Conservation (phyloP, 2,797 vertebrate genomes). For the Gymnodraco acuticeps region DNA sequence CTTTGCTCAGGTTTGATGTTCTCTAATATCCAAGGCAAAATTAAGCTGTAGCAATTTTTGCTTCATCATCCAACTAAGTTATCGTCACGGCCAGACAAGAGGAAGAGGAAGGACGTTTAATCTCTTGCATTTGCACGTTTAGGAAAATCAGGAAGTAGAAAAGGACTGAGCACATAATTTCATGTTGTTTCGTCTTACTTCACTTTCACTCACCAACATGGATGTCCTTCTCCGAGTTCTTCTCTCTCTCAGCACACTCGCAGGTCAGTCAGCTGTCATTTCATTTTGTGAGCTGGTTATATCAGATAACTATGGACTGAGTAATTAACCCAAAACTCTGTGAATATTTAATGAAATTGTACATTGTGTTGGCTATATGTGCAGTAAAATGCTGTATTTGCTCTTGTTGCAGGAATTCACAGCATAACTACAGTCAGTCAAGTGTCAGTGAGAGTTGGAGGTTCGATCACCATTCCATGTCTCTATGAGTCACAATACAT, state of each 20-base stretch:
- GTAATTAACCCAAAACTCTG: background rate
- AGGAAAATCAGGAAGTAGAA: background rate
- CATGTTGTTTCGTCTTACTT: fast-evolving
- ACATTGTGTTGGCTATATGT: background rate
- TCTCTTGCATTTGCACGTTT: background rate
- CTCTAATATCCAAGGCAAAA: background rate
- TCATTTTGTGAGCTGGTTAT: background rate
- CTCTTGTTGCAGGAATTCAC: constrained; percentile 40
- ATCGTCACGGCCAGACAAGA: too few species aligned
- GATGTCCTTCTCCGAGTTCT: constrained; percentile 8
- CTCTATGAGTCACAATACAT: background rate
- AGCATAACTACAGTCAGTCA: constrained; percentile 4
- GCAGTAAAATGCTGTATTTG: background rate
- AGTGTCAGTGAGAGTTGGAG: constrained; percentile 38
- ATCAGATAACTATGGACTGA: background rate
- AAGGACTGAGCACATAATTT: too few species aligned
- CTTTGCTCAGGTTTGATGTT: background rate
- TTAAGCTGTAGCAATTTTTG: background rate
- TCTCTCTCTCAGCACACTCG: constrained; percentile 39
- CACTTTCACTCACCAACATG: constrained; percentile 12
- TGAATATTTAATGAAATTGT: background rate
- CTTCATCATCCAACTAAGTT: background rate
- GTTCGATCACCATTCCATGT: constrained; percentile 59
- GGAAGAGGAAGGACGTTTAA: background rate
- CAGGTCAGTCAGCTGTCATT: constrained; percentile 39